Base-by-base conservation (phyloP, 2,797 vertebrate genomes). In the Myotis vivesi region DNA sequence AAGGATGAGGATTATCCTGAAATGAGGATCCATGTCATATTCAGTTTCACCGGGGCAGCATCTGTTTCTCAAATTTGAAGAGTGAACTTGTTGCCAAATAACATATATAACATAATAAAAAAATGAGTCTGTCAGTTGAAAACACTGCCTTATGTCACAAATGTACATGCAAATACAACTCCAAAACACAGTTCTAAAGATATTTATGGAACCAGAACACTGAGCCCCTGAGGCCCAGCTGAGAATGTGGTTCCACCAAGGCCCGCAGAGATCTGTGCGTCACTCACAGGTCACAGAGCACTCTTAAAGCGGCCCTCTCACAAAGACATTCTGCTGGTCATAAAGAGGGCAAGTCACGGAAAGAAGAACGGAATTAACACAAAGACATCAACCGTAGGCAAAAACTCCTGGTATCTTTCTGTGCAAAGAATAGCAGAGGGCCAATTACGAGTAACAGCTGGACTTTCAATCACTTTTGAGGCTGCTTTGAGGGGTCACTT, bases 101-200 rank as follows among this genome's bases (percentile, higher is more conserved):
- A 91, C 33, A 68, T 46, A 66, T 10, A 13, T 10, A 72, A 76
- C 30, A 46, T 59, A 28, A 53, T 25, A 68, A 68, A 36, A 85
- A 80, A 75, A 51, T 46, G 8, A 62, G 20, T 6, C 11, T 64
- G 55, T 5, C 36, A 79, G 62, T 82, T 91, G 77, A 91, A 59
- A 89, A 68, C 41, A 72, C 30, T 75, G 16, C 8, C 53, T 57
- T 59, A 72, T 68, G 33, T 68, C 28, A 85, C 59, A 53, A 59
- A 73, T 38, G 51, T 59, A 10, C 22, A 73, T 38, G 41, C 20
- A 92, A 53, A 71, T 4, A 69, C 20, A 79, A 81, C 19, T 66
- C 20, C 11, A 25, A 96, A 95, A 81, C 7, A 59, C 2, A 79
- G 84, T 72, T 82, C 84, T 80, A 84, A 84, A 77, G 77, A 77